Evolutionary conservation across 2,113 vertebrate species (phyloP), one percentile per base, ranked within the genome.

Genomic region (Thamnaconus septentrionalis): DNA sequence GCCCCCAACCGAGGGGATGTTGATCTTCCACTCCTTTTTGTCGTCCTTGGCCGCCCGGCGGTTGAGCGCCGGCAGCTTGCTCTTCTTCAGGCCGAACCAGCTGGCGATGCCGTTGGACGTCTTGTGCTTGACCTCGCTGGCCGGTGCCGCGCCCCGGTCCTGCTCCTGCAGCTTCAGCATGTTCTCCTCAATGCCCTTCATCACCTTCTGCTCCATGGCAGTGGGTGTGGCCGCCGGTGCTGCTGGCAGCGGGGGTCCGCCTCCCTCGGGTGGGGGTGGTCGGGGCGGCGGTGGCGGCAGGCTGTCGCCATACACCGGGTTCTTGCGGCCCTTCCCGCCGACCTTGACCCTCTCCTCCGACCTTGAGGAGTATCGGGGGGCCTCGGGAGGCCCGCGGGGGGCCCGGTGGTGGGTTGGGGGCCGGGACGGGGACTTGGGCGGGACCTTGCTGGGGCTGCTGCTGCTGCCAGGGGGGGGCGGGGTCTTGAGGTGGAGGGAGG

Each of bases 171-270:
- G 93, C 66, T 96, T 92, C 63, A 97, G 86, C 87, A 98, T 85
- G 1, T 98, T 98, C 86, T 97, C 96, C 89, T 97, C 94, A 0
- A 98, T 98, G 73, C 96, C 96, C 62, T 96, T 97, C 96, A 98
- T 98, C 70, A 98, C 96, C 81, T 98, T 98, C 87, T 98, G 95
- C 86, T 98, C 96, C 1, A 98, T 98, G 81, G 95, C 94, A 31
- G 18, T 31, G 18, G 18, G 18, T 31, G 18, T 0, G 95, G 96
- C 5, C 95, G 94, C 0, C 71, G 87, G 46, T 7, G 90, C 76
- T 3, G 39, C 85, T 0, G 90, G 85, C 43, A 52, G 76, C 4
- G 9, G 0, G 0, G 75, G 66, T 58, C 88, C 87, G 78, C 87
- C 90, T 54, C 53, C 85, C 48, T 87, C 85, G 0, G 80, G 60